Conservation (phyloP, 2,888 invertebrate genomes). For the Drosophila pseudotalamancana region DNA sequence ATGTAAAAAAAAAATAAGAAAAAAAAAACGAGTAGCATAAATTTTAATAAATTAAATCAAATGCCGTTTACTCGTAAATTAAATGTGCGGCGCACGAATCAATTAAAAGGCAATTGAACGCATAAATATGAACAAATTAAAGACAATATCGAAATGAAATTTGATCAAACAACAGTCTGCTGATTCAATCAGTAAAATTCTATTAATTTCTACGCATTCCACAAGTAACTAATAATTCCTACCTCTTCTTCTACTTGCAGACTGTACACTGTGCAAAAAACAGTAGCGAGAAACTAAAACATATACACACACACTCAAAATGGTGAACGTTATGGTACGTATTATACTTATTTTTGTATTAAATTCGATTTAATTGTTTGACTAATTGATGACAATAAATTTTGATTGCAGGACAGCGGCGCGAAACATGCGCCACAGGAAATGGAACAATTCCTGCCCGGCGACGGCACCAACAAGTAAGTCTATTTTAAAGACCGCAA, state of each 20-base stretch:
- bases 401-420: slow-evolving; percentile 74
- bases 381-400: slow-evolving; percentile 15
- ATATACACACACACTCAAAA: slow-evolving; percentile 50
- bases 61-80: slow-evolving; percentile 34
- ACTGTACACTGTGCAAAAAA: slow-evolving; percentile 23
- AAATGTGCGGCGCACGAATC: slow-evolving; percentile 57
- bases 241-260: slow-evolving; percentile 22
- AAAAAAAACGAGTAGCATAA: slow-evolving; percentile 1
- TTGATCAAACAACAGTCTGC: slow-evolving; percentile 39
- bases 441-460: slow-evolving; percentile 91
- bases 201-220: slow-evolving; percentile 11
- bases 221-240: slow-evolving; percentile 11
- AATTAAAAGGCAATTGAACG: slow-evolving; percentile 59
- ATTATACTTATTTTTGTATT: background rate
- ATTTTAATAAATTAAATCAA: slow-evolving; percentile 53
- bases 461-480: slow-evolving; percentile 85
- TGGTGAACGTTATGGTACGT: slow-evolving; percentile 83
- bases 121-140: slow-evolving; percentile 53
- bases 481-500: slow-evolving; percentile 24
- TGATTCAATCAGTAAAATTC: slow-evolving; percentile 45
- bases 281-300: background rate
- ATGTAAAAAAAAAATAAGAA: background rate
- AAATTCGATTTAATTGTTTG: slow-evolving; percentile 1
- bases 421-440: slow-evolving; percentile 87
- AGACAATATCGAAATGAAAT: slow-evolving; percentile 26